Evolutionary conservation across 2,888 invertebrate genomes (phyloP), one percentile per base, ranked within the genome.

Genomic region (Dicycla oo): DNA sequence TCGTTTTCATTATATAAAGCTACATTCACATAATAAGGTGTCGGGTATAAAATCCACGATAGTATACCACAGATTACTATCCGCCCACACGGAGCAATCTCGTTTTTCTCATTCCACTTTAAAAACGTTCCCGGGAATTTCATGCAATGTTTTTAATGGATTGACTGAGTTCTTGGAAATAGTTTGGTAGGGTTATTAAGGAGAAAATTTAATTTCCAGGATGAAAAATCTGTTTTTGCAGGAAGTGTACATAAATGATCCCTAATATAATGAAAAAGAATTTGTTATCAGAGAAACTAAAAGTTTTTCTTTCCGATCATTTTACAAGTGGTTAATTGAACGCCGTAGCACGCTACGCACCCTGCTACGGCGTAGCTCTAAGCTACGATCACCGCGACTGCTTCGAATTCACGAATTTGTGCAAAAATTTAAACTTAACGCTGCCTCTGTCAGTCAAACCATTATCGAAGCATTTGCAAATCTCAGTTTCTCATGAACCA

Each of bases 21-120:
- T 38, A 38, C n/a, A 30, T 65, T 23, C 51, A 13, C 8, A 56
- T 68, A 78, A 78, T 54, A 45, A 62, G 53, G 56, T 57, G 64
- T 61, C 20, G 15, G 23, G 15, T 49, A 65, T 65, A 78, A 51
- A 62, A 62, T n/a, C 23, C 30, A 4, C 23, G 53, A 57, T 30
- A 65, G 47, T 64, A 49, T 58, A 6, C 49, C 56, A 61, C 56
- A 61, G 67, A 77, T 64, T 34, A 73, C 54, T 64, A 15, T 43
- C 49, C 43, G 10, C 66, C 45, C 47, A 34, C 49, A 11, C 60
- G 45, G 1, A 56, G 54, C 67, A 73, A 73, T 73, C 67, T 53
- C 30, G 26, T 56, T 61, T 66, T 45, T 61, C 71, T 58, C 45
- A 34, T 64, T 3, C 8, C 5, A 15, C 6, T 56, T 64, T 56